Evolutionary conservation across 2,113 vertebrate species (phyloP).

Genomic region (Nesogale talazaci): DNA sequence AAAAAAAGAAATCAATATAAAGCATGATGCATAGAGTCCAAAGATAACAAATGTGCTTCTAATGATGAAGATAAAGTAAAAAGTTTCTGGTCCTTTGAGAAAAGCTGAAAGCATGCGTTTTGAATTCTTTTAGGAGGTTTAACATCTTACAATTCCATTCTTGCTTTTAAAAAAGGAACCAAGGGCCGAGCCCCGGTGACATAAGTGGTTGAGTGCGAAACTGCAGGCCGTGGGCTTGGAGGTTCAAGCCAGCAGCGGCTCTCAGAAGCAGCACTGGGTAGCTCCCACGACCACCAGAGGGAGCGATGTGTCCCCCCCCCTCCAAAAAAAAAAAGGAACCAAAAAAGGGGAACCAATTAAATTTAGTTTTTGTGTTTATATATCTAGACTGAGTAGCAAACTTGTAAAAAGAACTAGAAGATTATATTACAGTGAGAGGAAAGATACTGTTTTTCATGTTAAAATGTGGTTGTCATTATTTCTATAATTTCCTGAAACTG

Average conservation of each 20-base stretch:
- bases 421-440: background rate
- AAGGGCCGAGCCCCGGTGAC: too few relatives aligned
- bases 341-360: slow-evolving; percentile 48
- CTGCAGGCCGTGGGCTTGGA: too few relatives aligned
- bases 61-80: slow-evolving; percentile 38
- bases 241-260: too few relatives aligned
- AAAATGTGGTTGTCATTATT: background rate
- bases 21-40: slow-evolving; percentile 24
- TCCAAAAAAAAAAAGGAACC: too few relatives aligned
- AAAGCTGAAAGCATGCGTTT: slow-evolving; percentile 37
- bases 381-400: slow-evolving; percentile 39
- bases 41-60: background rate
- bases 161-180: slow-evolving; percentile 45
- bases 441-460: background rate
- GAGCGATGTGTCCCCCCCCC: too few relatives aligned
- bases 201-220: too few relatives aligned
- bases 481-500: slow-evolving; percentile 56
- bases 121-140: slow-evolving; percentile 30
- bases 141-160: slow-evolving; percentile 43
- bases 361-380: slow-evolving; percentile 42
- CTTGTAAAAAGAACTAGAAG: slow-evolving; percentile 10
- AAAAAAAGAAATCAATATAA: slow-evolving; percentile 39
- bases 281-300: too few relatives aligned
- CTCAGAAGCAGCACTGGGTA: too few relatives aligned
- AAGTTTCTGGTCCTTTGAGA: slow-evolving; percentile 26